Percentiles rank a stretch among this genome's conserved stretches.
Conservation (phyloP, 2,888 invertebrate genomes). For the Scaptodrosophila latifasciaeformis region DNA sequence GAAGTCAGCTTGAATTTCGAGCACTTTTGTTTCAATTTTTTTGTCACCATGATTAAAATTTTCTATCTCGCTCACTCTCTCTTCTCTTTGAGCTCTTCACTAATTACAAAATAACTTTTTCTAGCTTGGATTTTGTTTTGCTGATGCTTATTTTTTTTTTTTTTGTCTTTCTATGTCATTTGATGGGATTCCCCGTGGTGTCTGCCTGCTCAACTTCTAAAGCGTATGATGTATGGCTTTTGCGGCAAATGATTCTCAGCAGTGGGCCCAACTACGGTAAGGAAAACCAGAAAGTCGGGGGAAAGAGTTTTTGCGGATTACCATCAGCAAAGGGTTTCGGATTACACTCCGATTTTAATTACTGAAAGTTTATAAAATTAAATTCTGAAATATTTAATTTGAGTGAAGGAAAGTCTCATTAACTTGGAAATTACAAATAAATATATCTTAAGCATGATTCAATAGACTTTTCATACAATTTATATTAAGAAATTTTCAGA, state of each 20-base stretch:
- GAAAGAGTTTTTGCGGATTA: constrained; percentile 27
- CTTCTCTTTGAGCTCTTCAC: constrained; percentile 37
- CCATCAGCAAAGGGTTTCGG: constrained; percentile 41
- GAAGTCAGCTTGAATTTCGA: constrained; percentile 55
- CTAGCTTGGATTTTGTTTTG: too few species aligned
- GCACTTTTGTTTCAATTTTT: constrained; percentile 30
- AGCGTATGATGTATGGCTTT: constrained; percentile 64
- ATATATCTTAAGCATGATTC: too few species aligned
- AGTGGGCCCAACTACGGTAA: neutral
- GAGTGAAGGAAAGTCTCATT: constrained; percentile 14
- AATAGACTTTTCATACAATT: too few species aligned
- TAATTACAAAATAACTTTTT: constrained; percentile 64
- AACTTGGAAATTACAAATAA: too few species aligned
- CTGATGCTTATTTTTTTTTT: too few species aligned
- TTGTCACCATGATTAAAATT: constrained; percentile 29
- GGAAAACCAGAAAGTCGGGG: neutral
- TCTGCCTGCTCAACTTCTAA: too few species aligned
- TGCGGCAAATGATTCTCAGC: constrained; percentile 33
- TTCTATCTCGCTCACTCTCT: constrained; percentile 12
- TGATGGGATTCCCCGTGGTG: constrained; percentile 59
- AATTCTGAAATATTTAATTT: constrained; percentile 13
- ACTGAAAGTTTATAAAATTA: constrained; percentile 33
- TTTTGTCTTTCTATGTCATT: constrained; percentile 42
- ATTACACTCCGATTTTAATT: constrained; percentile 43
- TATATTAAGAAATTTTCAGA: too few species aligned